phyloP scores from a whole-genome alignment of 2,888 invertebrate genomes.

The Acronicta psi region DNA sequence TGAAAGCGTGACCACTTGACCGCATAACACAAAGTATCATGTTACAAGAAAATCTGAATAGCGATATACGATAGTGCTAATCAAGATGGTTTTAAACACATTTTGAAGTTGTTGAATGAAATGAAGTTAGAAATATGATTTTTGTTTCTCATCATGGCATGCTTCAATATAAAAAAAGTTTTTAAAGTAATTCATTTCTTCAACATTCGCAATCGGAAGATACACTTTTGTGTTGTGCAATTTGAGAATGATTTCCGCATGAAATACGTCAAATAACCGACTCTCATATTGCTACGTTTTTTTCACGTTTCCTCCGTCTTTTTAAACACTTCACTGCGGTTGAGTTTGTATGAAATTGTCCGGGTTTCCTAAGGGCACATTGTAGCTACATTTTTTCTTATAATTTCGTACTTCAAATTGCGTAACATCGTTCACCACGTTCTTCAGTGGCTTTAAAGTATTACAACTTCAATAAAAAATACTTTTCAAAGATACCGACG shows the following conservation, averaged over 20 bases:
- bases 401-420: constrained; percentile 63
- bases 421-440: constrained; percentile 65
- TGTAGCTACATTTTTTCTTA: constrained; percentile 53
- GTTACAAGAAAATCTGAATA: constrained; percentile 76
- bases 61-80: constrained; percentile 72
- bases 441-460: constrained; percentile 62
- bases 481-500: constrained; percentile 61
- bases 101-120: constrained; percentile 50
- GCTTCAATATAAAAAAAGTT: constrained; percentile 39
- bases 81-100: constrained; percentile 30
- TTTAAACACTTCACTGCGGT: constrained; percentile 72
- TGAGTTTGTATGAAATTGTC: constrained; percentile 61
- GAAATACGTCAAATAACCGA: constrained; percentile 80
- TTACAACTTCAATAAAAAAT: constrained; percentile 57
- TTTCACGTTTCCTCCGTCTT: constrained; percentile 70
- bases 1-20: constrained; percentile 77
- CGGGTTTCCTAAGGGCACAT: constrained; percentile 51
- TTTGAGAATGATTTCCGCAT: constrained; percentile 87
- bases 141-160: constrained; percentile 48
- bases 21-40: constrained; percentile 72
- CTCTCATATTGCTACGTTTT: constrained; percentile 77
- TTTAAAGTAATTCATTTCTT: constrained; percentile 38
- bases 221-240: constrained; percentile 79
- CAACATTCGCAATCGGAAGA: constrained; percentile 77
- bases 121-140: constrained; percentile 40